Evolutionary conservation across 2,797 vertebrate genomes (phyloP), one percentile per base, ranked within the genome.

Genomic region (Lithobates pipiens): DNA sequence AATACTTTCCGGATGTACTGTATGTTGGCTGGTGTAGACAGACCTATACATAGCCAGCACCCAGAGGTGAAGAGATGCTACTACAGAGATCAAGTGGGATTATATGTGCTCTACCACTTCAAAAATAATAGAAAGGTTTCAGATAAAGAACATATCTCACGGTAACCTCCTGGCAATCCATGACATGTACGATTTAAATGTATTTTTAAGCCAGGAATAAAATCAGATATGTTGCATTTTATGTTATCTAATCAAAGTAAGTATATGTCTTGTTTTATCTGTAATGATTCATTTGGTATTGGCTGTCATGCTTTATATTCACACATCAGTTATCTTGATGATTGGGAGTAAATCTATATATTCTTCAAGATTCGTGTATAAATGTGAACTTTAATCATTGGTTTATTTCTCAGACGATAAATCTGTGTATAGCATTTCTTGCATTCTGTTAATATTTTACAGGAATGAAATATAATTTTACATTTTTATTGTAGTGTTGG

Each of bases 391-490:
- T 44, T 65, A 36, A 29, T 23, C 67, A 78, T 36, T 34, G 39
- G 29, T 34, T 70, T 70, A 77, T 84, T 46, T 70, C 69, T 16
- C 75, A 61, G 39, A 65, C 69, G 67, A 73, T 65, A 77, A 70
- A 57, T 44, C 57, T 73, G 25, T 82, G 50, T 44, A 54, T n/a
- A 57, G 11, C 70, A 65, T 72, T 50, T 71, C 54, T 72, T 46
- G 57, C 39, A 76, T 61, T n/a, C 18, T 76, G 72, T 76, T 75
- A 76, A 54, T 71, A 68, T 74, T 79, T 79, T 78, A 83, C 50
- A 61, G 76, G 44, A 74, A 80, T 68, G 50, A 83, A 82, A 83
- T 82, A 82, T 77, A 75, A 76, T 80, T 85, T 80, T 69, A 68
- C 44, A 76, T 85, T 78, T 76, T 74, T 73, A 73, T 77, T 84